phyloP scores from a whole-genome alignment of 2,888 invertebrate species.

The Drosophila dives region DNA sequence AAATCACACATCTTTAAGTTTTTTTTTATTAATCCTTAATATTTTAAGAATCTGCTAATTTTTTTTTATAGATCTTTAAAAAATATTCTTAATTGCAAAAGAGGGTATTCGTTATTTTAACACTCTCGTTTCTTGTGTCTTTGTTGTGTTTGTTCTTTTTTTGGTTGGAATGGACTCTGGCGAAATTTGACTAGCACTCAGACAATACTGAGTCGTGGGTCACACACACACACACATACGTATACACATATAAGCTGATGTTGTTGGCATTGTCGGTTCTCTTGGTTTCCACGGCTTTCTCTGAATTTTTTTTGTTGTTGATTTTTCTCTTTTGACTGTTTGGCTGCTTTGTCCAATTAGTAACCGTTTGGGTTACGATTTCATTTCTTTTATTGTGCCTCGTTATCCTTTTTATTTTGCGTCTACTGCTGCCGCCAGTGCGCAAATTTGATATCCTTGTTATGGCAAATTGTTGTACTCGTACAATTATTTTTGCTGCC shows the following conservation, averaged over 20 bases:
- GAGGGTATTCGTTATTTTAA: background rate
- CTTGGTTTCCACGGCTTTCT: constrained; percentile 41
- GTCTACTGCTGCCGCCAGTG: constrained; percentile 43
- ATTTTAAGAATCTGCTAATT: background rate
- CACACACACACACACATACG: constrained; percentile 32
- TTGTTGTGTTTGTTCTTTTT: constrained; percentile 4
- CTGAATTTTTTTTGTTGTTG: constrained; percentile 17
- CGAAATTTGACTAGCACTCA: constrained; percentile 66
- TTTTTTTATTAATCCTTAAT: background rate
- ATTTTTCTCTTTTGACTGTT: constrained; percentile 38
- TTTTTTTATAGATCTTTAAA: background rate
- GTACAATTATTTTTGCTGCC: constrained; percentile 68
- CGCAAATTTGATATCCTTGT: constrained; percentile 81
- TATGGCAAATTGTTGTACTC: constrained; percentile 74
- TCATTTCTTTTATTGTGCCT: constrained; percentile 80
- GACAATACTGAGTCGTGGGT: constrained; percentile 29
- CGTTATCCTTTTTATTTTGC: constrained; percentile 78
- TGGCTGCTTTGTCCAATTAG: constrained; percentile 81
- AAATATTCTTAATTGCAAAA: background rate
- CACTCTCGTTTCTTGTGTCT: background rate
- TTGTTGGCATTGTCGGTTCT: constrained; percentile 23
- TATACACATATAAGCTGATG: background rate
- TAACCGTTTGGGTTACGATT: constrained; percentile 76
- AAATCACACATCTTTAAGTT: background rate
- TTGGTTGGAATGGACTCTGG: constrained; percentile 11